Base-by-base conservation (phyloP, 2,113 vertebrate species). In the Saccopteryx bilineata region DNA sequence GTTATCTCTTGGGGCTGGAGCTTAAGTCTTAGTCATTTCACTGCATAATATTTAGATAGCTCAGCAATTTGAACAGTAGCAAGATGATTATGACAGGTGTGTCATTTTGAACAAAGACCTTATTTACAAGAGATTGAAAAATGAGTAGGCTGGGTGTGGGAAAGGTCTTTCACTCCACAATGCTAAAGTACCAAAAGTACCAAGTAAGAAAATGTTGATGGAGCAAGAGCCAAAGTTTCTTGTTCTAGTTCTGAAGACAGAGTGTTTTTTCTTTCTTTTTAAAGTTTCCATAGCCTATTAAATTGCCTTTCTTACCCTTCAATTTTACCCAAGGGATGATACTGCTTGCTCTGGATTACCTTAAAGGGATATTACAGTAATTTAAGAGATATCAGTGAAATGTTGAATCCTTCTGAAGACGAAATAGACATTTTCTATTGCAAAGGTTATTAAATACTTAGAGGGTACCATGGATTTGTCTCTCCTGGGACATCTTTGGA, bases 1-100 rank as follows among this genome's bases (percentile, higher is more conserved):
- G 69, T 89, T 96, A 81, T 93, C 88, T 94, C 83, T 96, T 48
- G 94, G 91, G 88, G 61, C 9, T 95, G 28, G 76, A 83, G 56
- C 33, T 88, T 86, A 91, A 83, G 56, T 58, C 31, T 75, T 75
- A 87, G 69, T 65, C 63, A 21, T 91, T 96, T 89, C 12, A 39
- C 52, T 94, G 75, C 50, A 90, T 84, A 72, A 81, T 94, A 93
- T 91, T 95, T 84, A 78, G 95, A 90, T 54, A 91, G 74, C 33
- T 71, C 15, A 66, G 72, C 5, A 10, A 91, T 1, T 52, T 60
- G 74, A 95, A 93, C 18, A 14, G 82, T 58, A 58, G 50, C 7
- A 71, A 31, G 14, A 65, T 50, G 72, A 87, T 83, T 52, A 52
- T 39, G 69, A 68, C 72, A 84, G 39, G 48, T 17, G 17, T 46